phyloP scores from a whole-genome alignment of 2,888 invertebrate species.

The Chrysotoxum bicinctum region DNA sequence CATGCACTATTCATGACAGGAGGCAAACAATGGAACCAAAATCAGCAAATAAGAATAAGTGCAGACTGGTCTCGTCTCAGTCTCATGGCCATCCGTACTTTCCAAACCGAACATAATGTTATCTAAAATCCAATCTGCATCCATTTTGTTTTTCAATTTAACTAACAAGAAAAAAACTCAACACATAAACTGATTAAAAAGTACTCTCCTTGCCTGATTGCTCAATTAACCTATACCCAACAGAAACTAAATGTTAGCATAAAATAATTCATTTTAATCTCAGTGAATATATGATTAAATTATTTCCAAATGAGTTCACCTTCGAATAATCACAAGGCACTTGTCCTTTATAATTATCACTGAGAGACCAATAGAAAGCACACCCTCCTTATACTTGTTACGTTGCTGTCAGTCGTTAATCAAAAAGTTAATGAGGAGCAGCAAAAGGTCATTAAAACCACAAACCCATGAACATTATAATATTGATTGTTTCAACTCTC shows the following conservation, averaged over 20 bases:
- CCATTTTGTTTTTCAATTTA: background rate
- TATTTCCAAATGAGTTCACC: slow-evolving; percentile 38
- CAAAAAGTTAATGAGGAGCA: slow-evolving; percentile 59
- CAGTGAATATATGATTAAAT: slow-evolving; percentile 28
- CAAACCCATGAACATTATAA: background rate
- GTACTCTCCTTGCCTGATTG: slow-evolving; percentile 2
- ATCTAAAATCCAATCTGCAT: too few species aligned
- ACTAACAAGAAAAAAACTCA: background rate
- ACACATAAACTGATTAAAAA: background rate
- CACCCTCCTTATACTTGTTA: slow-evolving; percentile 13
- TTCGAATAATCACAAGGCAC: slow-evolving; percentile 7
- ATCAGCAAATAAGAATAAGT: too few species aligned
- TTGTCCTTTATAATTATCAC: slow-evolving; percentile 30
- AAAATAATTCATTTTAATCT: slow-evolving; percentile 21
- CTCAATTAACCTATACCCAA: background rate
- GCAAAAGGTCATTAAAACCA: slow-evolving; percentile 61
- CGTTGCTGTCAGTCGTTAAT: slow-evolving; percentile 38
- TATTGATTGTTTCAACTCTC: background rate
- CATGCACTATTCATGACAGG: too few species aligned
- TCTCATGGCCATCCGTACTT: too few species aligned
- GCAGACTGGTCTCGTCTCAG: too few species aligned
- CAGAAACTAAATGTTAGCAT: slow-evolving; percentile 9
- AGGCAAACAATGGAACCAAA: too few species aligned
- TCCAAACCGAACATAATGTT: too few species aligned
- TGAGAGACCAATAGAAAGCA: slow-evolving; percentile 31